Evolutionary conservation across 2,888 invertebrate species (phyloP).

Genomic region (Saturnia japonica): DNA sequence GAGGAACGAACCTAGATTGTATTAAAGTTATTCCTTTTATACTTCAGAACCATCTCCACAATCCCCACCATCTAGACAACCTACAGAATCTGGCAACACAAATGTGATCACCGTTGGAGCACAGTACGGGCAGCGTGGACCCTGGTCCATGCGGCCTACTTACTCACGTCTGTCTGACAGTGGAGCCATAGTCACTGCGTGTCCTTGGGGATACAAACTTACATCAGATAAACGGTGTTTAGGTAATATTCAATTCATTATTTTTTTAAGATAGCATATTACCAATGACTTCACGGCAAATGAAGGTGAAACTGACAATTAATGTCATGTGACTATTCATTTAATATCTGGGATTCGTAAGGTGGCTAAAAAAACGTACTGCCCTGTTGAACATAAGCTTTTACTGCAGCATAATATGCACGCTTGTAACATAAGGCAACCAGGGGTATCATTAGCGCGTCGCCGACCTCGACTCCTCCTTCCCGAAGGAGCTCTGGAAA

Average conservation of each 20-base stretch:
- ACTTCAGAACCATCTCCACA: constrained; percentile 15
- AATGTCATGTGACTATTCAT: too few species aligned
- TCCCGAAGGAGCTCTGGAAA: too few species aligned
- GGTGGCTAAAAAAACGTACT: too few species aligned
- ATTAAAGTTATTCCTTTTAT: neutral
- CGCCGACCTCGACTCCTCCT: too few species aligned
- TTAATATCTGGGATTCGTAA: too few species aligned
- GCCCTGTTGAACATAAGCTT: too few species aligned
- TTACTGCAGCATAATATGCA: too few species aligned
- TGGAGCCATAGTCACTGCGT: constrained; percentile 65
- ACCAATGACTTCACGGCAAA: too few species aligned
- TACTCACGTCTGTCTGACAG: constrained; percentile 48
- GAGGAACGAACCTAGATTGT: too few species aligned
- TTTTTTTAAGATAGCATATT: neutral
- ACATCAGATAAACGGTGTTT: constrained; percentile 86
- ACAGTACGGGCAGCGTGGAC: constrained; percentile 68
- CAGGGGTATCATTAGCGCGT: too few species aligned
- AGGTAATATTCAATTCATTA: constrained; percentile 44
- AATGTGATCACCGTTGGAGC: constrained; percentile 73
- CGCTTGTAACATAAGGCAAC: too few species aligned
- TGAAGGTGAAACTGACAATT: too few species aligned
- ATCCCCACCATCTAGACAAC: constrained; percentile 30
- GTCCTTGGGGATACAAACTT: constrained; percentile 90
- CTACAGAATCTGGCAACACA: constrained; percentile 41
- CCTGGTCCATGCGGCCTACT: constrained; percentile 54